phyloP scores from a whole-genome alignment of 2,888 invertebrate genomes.

The Drosophila rubida region DNA sequence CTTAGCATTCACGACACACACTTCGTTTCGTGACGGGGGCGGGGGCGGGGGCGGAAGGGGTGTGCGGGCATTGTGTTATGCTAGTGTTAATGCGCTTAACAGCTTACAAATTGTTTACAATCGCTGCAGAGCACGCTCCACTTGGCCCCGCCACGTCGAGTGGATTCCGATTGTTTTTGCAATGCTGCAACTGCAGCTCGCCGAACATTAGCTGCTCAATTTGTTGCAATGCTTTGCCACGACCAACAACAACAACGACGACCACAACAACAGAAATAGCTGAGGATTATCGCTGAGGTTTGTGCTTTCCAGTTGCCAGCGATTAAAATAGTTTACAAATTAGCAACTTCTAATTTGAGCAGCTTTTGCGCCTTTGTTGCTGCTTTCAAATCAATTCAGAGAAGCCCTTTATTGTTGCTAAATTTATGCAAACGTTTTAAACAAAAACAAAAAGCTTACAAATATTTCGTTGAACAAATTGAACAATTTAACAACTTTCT shows the following conservation, averaged over 20 bases:
- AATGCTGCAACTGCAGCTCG: background rate
- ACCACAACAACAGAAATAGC: too few relatives aligned
- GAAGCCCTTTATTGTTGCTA: too few relatives aligned
- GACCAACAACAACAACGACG: too few relatives aligned
- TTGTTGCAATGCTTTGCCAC: background rate
- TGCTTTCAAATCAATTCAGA: too few relatives aligned
- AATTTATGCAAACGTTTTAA: too few relatives aligned
- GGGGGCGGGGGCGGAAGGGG: too few relatives aligned
- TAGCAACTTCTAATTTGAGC: background rate
- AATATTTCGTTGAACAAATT: too few relatives aligned
- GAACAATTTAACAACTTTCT: too few relatives aligned
- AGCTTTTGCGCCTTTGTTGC: too few relatives aligned
- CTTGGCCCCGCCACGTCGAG: background rate
- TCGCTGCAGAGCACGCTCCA: conserved; percentile 14
- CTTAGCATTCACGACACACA: conserved; percentile 2
- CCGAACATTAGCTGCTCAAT: background rate
- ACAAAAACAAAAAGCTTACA: too few relatives aligned
- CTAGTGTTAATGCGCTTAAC: conserved; percentile 20
- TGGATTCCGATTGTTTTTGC: conserved; percentile 1
- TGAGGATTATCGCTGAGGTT: background rate
- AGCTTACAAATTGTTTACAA: conserved; percentile 45
- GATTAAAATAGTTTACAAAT: background rate
- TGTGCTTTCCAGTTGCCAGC: background rate
- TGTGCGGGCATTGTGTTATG: background rate
- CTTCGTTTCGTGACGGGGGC: too few relatives aligned